Evolutionary conservation across 2,797 vertebrate genomes (phyloP).

Genomic region (Myiotriccus ornatus): DNA sequence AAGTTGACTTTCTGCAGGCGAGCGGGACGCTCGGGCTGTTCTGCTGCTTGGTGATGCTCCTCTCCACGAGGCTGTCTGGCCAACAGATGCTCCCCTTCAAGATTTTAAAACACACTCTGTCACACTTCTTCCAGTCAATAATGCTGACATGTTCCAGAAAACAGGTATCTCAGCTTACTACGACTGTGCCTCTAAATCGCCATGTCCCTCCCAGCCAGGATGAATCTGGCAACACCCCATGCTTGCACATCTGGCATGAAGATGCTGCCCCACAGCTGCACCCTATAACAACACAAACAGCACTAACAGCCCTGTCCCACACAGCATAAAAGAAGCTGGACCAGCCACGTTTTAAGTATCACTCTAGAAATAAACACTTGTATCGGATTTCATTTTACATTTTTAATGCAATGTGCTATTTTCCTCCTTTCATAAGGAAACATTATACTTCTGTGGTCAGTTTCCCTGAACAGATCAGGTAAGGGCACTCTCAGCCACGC

Average conservation of each 20-base stretch:
- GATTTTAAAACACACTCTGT: conserved; percentile 1
- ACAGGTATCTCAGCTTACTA: background rate
- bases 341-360: background rate
- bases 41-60: background rate
- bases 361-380: background rate
- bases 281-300: background rate
- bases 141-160: background rate
- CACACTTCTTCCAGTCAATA: background rate
- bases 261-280: background rate
- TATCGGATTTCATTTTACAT: background rate
- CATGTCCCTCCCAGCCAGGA: background rate
- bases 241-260: background rate
- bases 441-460: background rate
- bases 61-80: background rate
- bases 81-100: conserved; percentile 27
- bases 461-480: background rate
- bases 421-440: background rate
- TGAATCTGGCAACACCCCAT: background rate
- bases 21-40: background rate
- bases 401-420: conserved; percentile 1
- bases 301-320: background rate
- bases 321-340: background rate
- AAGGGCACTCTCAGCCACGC: background rate
- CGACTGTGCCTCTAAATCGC: accelerated
- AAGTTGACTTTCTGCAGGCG: background rate